Percentiles rank a stretch among this genome's conserved stretches.
Conservation (phyloP, 2,888 invertebrate genomes). For the Lasioglossum leucozonium region DNA sequence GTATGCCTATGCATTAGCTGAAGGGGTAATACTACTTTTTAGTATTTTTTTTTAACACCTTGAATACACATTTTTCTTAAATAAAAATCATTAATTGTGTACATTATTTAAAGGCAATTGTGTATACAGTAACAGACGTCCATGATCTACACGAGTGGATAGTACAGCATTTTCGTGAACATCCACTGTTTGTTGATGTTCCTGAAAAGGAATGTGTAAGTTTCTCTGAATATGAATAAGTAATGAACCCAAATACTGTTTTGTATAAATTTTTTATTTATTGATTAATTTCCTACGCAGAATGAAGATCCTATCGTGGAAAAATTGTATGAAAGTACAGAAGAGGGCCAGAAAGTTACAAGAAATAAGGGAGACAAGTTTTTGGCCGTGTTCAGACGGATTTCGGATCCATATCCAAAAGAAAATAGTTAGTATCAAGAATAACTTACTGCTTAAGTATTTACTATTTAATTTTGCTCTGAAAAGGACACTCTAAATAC, state of each 20-base stretch:
- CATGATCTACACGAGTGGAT: slow-evolving; percentile 99
- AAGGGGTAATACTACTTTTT: slow-evolving; percentile 87
- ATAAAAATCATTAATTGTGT: background rate
- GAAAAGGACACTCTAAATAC: slow-evolving; percentile 33
- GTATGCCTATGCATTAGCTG: slow-evolving; percentile 96
- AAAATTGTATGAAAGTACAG: slow-evolving; percentile 95
- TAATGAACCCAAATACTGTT: background rate
- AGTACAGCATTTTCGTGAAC: slow-evolving; percentile 94
- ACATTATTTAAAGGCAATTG: slow-evolving; percentile 88
- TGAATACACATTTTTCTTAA: background rate
- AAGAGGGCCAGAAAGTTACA: slow-evolving; percentile 99
- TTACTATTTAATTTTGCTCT: slow-evolving; percentile 9
- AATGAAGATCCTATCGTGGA: slow-evolving; percentile 93
- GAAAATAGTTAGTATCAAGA: slow-evolving; percentile 37
- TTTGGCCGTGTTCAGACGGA: slow-evolving; percentile 94
- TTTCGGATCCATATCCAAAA: slow-evolving; percentile 85
- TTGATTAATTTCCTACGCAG: slow-evolving; percentile 85
- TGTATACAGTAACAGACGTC: slow-evolving; percentile 99
- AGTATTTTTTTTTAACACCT: slow-evolving; percentile 6
- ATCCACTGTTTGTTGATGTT: slow-evolving; percentile 94
- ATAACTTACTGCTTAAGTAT: background rate
- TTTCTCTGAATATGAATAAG: slow-evolving; percentile 36
- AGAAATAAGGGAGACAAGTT: slow-evolving; percentile 97
- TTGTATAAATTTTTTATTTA: background rate
- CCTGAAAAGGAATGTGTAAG: slow-evolving; percentile 91